Base-by-base conservation (phyloP, 2,113 vertebrate genomes). In the Phrynosoma blainvillii region DNA sequence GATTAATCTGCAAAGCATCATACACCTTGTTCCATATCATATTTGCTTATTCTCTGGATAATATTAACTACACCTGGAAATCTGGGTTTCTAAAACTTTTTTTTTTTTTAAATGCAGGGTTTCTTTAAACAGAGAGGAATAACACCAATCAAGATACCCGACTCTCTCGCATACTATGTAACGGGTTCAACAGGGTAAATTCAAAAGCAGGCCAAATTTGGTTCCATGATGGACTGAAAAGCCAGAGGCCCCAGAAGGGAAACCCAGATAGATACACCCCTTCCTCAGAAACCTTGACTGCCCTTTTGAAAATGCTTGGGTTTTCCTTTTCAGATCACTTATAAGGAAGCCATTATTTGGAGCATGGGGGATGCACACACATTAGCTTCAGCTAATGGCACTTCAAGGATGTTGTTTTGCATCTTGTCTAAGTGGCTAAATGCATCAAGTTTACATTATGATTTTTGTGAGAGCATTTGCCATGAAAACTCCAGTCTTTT, bases 351-450 rank as follows among this genome's bases (percentile, higher is more conserved):
- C n/a, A 77, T 92, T 90, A 88, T 56, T 81, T 16, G 54, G 87
- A 91, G 92, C 87, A 42, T 66, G 86, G 70, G 59, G 81, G 59
- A 87, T 88, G 83, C 84, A 84, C 92, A 90, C n/a, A 21, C 82
- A 88, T 25, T 30, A 27, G 84, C 56, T 86, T 93, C 79, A 0
- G 2, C 89, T 95, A 95, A 95, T 94, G 93, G 93, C 93, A 92
- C 90, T 94, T 95, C 95, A 93, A 96, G 95, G 93, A 93, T 93
- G 89, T 92, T 94, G 88, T 87, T 93, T 94, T 92, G 88, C 87
- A 89, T 92, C 83, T 92, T 91, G 30, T 27, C 47, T 94, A 86
- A 95, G 86, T 94, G 91, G 88, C 81, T 91, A 92, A 94, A 93
- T 92, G 74, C 90, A 91, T 94, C 89, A 84, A 91, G 91, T 94